These are phyloP conservation scores for Strigamia transsilvanica DNA, from an alignment of 2,888 invertebrate species.

Conservation along the genomic window DNA sequence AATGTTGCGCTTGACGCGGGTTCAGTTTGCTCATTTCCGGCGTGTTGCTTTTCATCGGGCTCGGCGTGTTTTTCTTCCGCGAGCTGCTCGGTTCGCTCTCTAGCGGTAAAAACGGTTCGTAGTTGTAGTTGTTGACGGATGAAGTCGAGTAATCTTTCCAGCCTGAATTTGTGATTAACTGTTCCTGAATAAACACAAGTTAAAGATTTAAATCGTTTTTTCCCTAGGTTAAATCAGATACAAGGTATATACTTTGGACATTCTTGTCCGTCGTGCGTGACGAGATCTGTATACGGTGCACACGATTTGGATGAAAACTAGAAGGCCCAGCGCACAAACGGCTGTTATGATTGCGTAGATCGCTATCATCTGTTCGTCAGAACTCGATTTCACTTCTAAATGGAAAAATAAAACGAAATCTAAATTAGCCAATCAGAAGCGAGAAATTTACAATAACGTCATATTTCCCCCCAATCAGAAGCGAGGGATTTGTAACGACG, in stretches of 20 bases:
- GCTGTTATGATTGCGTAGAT: constrained; percentile 55
- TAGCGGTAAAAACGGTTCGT: constrained; percentile 76
- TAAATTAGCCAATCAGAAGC: no score
- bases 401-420: background rate
- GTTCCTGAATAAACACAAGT: constrained; percentile 71
- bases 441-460: no score
- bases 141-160: constrained; percentile 83
- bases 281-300: constrained; percentile 75
- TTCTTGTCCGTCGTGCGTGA: constrained; percentile 50
- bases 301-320: constrained; percentile 82
- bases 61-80: constrained; percentile 30
- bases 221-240: no score
- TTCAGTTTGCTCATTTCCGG: constrained; percentile 42
- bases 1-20: constrained; percentile 31
- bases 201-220: constrained; percentile 24
- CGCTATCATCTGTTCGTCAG: constrained; percentile 48
- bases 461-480: no score
- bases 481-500: no score
- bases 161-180: constrained; percentile 81
- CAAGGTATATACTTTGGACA: constrained; percentile 56
- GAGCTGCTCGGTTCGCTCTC: constrained; percentile 57
- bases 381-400: background rate
- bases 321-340: constrained; percentile 77
- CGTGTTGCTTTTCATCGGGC: constrained; percentile 50
- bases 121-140: constrained; percentile 81